Base-by-base conservation (phyloP, 2,113 vertebrate species). In the Gracilinanus agilis region DNA sequence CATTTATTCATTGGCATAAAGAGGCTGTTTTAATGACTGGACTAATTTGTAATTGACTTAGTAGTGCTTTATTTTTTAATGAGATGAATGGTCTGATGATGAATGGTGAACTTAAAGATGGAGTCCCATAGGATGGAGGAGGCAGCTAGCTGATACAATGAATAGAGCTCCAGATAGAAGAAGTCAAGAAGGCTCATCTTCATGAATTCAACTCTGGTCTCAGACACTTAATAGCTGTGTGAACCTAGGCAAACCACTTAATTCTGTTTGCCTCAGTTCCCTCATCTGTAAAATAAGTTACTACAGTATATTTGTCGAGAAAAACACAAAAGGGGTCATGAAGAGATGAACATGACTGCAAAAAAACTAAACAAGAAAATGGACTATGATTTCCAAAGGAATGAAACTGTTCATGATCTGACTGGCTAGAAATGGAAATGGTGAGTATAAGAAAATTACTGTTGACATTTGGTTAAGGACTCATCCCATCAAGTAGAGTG, bases 1-100 rank as follows among this genome's bases (percentile, higher is more conserved):
- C 94, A 90, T 93, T 61, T 23, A 19, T 53, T 92, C 54, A 83
- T 92, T 94, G 44, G 44, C 75, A 34, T 23, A 40, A 40, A 54
- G 49, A 2, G 24, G 13, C 49, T 23, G 61, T 93, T 93, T 95
- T 40, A 90, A 89, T 44, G 61, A 24, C 49, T 54, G 6, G 34
- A 94, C 16, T 91, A 93, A 53, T 11, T 89, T 34, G 56, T 89
- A 92, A 88, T 61, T 54, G 90, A 91, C 44, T 9, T 8, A 44
- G 40, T 0, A 34, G 27, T 13, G 88, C 61, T 92, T 95, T 91
- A 83, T 49, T 34, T 56, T 11, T 90, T 88, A 91, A 92, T n/a
- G 5, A 94, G 44, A 34, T 54, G 93, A 67, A 27, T 67, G 58
- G 27, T 67, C 9, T 67, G 58, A 67, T 67, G 58, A 67, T 27